Conservation (phyloP, 2,797 vertebrate genomes). For the Telmatherina bonti region DNA sequence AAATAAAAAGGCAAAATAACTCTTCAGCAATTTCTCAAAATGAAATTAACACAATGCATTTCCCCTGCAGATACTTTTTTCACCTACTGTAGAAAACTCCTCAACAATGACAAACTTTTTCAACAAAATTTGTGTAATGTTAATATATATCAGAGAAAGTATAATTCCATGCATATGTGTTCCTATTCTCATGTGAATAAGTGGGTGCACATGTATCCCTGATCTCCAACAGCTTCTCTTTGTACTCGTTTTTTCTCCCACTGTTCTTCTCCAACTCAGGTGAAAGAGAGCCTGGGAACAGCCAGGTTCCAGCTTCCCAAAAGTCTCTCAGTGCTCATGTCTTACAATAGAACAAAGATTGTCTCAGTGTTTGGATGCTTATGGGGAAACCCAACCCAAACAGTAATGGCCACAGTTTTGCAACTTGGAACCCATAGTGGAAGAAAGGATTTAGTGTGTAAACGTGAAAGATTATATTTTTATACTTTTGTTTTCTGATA, state of each 20-base stretch:
- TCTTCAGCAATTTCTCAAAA: no score
- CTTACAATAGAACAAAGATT: slow-evolving; percentile 78
- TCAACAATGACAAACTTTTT: slow-evolving; percentile 10
- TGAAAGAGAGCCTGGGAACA: slow-evolving; percentile 79
- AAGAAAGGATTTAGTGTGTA: slow-evolving; percentile 33
- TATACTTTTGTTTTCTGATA: slow-evolving; percentile 9
- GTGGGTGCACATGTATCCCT: slow-evolving; percentile 19
- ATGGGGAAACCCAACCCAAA: slow-evolving; percentile 73
- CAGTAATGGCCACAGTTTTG: slow-evolving; percentile 64
- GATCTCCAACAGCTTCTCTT: slow-evolving; percentile 38
- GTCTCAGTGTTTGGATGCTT: slow-evolving; percentile 75
- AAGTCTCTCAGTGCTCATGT: slow-evolving; percentile 63
- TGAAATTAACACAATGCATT: neutral
- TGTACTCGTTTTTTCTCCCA: slow-evolving; percentile 35
- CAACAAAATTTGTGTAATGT: neutral
- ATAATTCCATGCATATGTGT: neutral
- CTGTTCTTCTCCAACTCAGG: slow-evolving; percentile 63
- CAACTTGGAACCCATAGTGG: slow-evolving; percentile 47
- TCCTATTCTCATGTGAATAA: slow-evolving; percentile 6
- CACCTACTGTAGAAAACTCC: neutral
- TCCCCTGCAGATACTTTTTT: neutral
- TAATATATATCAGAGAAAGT: neutral
- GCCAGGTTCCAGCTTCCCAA: slow-evolving; percentile 68
- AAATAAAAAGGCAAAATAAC: neutral
- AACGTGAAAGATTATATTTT: slow-evolving; percentile 16